These are phyloP conservation scores for Himalopsyche tibetana DNA, from an alignment of 2,888 invertebrate genomes.

Conservation along the genomic window DNA sequence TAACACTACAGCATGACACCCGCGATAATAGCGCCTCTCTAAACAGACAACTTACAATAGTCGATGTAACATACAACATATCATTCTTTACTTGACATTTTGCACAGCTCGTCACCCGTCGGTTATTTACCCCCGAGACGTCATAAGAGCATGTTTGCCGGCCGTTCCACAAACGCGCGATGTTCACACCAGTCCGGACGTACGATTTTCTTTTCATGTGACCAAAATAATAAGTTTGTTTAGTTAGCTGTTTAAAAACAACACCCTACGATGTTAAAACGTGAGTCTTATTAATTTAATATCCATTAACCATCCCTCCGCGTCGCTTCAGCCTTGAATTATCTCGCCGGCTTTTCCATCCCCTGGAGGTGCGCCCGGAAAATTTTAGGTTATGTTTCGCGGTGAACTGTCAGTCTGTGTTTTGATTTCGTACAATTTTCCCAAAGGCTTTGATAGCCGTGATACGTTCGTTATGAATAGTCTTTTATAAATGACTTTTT, in stretches of 20 bases:
- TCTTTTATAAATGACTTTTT: neutral
- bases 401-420: slow-evolving; percentile 19
- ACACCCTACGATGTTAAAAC: neutral
- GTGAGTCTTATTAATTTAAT: neutral
- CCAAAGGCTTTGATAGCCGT: neutral
- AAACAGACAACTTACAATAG: too few relatives aligned
- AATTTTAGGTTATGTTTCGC: slow-evolving; percentile 11
- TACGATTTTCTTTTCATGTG: slow-evolving; percentile 18
- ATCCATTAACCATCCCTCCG: neutral
- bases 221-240: neutral
- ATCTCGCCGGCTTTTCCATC: neutral
- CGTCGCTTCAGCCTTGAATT: neutral
- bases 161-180: slow-evolving; percentile 9
- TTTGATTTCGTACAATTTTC: slow-evolving; percentile 18
- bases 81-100: too few relatives aligned
- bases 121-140: neutral
- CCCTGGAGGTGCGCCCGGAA: slow-evolving; percentile 19
- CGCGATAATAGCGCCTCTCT: too few relatives aligned
- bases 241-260: neutral
- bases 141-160: slow-evolving; percentile 21
- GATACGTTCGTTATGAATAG: neutral
- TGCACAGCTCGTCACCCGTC: neutral
- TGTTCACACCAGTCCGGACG: slow-evolving; percentile 27
- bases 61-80: too few relatives aligned
- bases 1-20: too few relatives aligned